These are phyloP conservation scores for Vultur gryphus DNA, from an alignment of 2,797 vertebrate species.

Conservation along the genomic window DNA sequence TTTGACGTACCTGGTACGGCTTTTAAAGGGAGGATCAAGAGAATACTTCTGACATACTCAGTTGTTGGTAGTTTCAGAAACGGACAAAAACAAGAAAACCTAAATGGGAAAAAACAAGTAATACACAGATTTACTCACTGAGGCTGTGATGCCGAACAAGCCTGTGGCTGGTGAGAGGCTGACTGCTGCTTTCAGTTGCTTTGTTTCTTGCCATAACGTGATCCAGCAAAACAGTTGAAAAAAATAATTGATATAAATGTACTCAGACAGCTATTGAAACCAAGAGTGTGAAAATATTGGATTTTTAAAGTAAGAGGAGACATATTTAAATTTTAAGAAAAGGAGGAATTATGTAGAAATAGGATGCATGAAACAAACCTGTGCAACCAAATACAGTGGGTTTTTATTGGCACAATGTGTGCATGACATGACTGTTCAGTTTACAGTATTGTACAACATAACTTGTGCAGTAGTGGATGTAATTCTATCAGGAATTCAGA, in stretches of 20 bases:
- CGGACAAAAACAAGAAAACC: neutral
- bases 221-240: neutral
- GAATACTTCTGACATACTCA: neutral
- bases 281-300: neutral
- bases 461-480: neutral
- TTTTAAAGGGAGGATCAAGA: slow-evolving; percentile 26
- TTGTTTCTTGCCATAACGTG: neutral
- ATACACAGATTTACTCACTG: neutral
- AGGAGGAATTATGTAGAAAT: neutral
- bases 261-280: neutral
- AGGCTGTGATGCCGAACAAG: neutral
- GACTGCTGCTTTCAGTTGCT: neutral
- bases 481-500: neutral
- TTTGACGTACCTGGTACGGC: neutral
- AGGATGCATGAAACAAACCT: neutral
- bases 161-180: neutral
- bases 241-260: neutral
- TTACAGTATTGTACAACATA: neutral
- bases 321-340: neutral
- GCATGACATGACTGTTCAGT: neutral
- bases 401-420: neutral
- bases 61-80: neutral
- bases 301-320: neutral
- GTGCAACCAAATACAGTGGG: neutral
- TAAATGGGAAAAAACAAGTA: neutral